Conservation (phyloP, 2,797 vertebrate species). For the Trematomus bernacchii region DNA sequence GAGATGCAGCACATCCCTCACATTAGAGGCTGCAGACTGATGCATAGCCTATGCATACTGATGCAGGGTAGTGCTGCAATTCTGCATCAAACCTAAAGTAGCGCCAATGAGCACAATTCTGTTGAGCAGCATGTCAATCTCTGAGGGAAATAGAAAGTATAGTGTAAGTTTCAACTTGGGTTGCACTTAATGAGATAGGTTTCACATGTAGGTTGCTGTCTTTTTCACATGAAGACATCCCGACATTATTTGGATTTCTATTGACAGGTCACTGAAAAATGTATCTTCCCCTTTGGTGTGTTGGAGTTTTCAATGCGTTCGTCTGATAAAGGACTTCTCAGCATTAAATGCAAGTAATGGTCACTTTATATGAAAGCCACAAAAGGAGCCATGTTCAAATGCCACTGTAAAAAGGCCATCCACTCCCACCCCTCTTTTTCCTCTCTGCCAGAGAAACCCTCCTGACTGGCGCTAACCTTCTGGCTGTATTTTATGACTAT, state of each 20-base stretch:
- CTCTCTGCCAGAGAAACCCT: conserved; percentile 28
- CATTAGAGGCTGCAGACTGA: conserved; percentile 46
- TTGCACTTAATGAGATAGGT: not conserved
- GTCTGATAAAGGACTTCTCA: conserved; percentile 9
- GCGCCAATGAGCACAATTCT: not conserved
- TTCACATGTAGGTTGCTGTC: not conserved
- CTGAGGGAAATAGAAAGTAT: not conserved
- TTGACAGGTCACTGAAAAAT: conserved; percentile 10
- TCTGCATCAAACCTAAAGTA: not conserved
- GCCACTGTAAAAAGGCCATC: conserved; percentile 21
- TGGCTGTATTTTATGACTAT: conserved; percentile 60
- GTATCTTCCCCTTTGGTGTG: not conserved
- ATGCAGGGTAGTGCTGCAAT: conserved; percentile 21
- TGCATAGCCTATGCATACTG: conserved; percentile 22
- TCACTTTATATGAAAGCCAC: conserved; percentile 35
- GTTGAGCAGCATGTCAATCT: not conserved
- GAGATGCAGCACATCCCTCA: conserved; percentile 52
- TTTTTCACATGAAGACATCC: not conserved
- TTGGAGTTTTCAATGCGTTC: conserved; percentile 7
- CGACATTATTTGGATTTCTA: conserved; percentile 9
- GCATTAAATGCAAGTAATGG: conserved; percentile 36
- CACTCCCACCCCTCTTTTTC: conserved; percentile 2
- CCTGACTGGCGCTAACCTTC: conserved; percentile 48
- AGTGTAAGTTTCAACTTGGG: not conserved
- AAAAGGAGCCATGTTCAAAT: conserved; percentile 25